phyloP scores from a whole-genome alignment of 2,113 vertebrate genomes.

The Zosterops borbonicus region DNA sequence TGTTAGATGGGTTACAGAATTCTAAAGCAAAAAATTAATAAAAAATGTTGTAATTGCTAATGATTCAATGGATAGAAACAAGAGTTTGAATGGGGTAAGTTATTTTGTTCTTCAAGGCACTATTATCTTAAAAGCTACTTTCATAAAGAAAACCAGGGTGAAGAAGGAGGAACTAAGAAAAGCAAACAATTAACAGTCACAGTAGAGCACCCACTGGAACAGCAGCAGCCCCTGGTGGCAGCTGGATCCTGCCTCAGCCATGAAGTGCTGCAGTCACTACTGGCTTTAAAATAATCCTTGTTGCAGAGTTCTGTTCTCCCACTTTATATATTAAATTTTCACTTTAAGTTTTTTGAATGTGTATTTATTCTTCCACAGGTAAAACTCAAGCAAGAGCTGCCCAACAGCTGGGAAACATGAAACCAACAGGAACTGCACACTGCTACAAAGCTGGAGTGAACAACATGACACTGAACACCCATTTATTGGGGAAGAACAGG shows the following conservation, averaged over 20 bases:
- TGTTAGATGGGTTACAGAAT: neutral
- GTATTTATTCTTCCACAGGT: neutral
- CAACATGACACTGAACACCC: neutral
- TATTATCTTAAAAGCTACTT: neutral
- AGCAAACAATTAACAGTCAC: rapidly evolving
- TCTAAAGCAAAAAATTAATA: neutral
- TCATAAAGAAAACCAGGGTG: neutral
- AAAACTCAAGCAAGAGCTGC: neutral
- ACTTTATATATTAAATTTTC: neutral
- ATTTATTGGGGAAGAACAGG: neutral
- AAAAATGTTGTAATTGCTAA: neutral
- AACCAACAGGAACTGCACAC: neutral
- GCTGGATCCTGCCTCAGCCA: rapidly evolving
- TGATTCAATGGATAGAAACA: neutral
- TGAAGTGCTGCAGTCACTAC: rapidly evolving
- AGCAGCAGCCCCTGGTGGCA: conserved; percentile 49
- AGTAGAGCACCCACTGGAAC: rapidly evolving
- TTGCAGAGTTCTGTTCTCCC: neutral
- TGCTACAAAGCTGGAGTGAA: neutral
- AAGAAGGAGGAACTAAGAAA: neutral
- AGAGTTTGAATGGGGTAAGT: neutral
- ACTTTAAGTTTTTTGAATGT: neutral
- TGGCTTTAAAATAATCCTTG: neutral
- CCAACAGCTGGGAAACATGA: rapidly evolving
- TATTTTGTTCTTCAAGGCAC: neutral